phyloP scores from a whole-genome alignment of 2,888 invertebrate species.

The Eudasyphora cyanicolor region DNA sequence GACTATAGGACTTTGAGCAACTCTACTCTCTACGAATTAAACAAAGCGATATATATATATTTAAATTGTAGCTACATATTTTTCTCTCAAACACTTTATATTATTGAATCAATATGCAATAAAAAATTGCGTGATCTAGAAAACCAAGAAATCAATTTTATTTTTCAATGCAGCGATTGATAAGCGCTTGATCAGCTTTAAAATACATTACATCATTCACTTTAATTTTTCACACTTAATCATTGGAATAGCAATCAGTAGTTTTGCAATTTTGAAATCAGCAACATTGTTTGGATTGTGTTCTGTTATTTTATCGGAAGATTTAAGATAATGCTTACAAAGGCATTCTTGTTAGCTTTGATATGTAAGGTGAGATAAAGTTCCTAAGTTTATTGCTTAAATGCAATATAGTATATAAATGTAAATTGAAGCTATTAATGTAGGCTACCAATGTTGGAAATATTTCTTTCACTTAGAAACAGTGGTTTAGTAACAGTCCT shows the following conservation, averaged over 20 bases:
- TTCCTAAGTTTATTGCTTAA: too few relatives aligned
- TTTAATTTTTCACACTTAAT: neutral
- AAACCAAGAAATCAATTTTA: neutral
- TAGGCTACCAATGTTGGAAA: too few relatives aligned
- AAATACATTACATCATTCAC: slow-evolving; percentile 11
- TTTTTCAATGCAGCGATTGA: neutral
- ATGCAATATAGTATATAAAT: too few relatives aligned
- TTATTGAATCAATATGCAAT: neutral
- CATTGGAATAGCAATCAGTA: slow-evolving; percentile 36
- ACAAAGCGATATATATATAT: too few relatives aligned
- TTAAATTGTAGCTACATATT: neutral
- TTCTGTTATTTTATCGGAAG: neutral
- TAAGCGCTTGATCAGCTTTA: slow-evolving; percentile 3
- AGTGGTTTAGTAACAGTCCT: too few relatives aligned
- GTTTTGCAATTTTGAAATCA: slow-evolving; percentile 8
- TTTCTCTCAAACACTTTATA: neutral
- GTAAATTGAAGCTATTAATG: too few relatives aligned
- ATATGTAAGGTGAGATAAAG: slow-evolving; percentile 51
- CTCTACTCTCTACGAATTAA: neutral
- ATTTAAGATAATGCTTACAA: slow-evolving; percentile 50
- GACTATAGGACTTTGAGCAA: neutral
- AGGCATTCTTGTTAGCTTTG: slow-evolving; percentile 39
- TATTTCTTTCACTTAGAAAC: too few relatives aligned
- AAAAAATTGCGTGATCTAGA: neutral
- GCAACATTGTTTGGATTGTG: slow-evolving; percentile 15